Percentiles rank a stretch among this genome's conserved stretches.
These are phyloP conservation scores for Homarus gammarus DNA, from an alignment of 2,888 invertebrate species.

Conservation along the genomic window DNA sequence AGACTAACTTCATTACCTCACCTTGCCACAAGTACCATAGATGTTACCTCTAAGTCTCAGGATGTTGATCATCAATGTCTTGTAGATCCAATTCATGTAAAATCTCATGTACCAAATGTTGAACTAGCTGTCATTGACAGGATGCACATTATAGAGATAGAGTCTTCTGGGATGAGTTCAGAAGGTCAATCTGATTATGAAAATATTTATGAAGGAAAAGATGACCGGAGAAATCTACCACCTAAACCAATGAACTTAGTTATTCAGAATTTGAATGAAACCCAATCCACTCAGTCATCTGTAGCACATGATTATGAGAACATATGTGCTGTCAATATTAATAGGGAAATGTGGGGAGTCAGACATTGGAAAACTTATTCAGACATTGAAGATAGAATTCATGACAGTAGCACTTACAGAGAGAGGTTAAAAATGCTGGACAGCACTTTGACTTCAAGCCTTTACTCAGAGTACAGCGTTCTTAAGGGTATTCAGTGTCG, in stretches of 20 bases:
- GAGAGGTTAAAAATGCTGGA: constrained; percentile 78
- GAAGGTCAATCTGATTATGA: constrained; percentile 55
- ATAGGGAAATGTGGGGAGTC: constrained; percentile 84
- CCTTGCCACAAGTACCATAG: constrained; percentile 45
- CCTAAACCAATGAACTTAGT: constrained; percentile 55
- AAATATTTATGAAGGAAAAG: constrained; percentile 49
- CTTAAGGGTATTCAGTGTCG: constrained; percentile 23
- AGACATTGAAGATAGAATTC: constrained; percentile 84
- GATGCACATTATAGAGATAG: constrained; percentile 67
- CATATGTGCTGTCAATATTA: constrained; percentile 84
- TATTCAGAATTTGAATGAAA: constrained; percentile 53
- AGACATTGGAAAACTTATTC: constrained; percentile 85
- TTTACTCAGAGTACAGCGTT: constrained; percentile 48
- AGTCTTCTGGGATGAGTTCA: constrained; percentile 61
- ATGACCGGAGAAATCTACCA: constrained; percentile 38
- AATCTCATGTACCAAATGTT: constrained; percentile 55
- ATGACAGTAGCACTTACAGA: constrained; percentile 84
- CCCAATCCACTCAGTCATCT: constrained; percentile 61
- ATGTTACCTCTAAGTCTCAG: constrained; percentile 44
- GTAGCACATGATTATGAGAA: constrained; percentile 86
- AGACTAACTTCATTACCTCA: constrained; percentile 54
- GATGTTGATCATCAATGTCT: neutral
- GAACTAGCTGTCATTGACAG: constrained; percentile 63
- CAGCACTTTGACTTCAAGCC: constrained; percentile 66
- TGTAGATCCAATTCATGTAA: neutral